Percentiles rank a stretch among this genome's conserved stretches.
phyloP scores from a whole-genome alignment of 1,140 invertebrate genomes.

The Philotrypesis tridentata region DNA sequence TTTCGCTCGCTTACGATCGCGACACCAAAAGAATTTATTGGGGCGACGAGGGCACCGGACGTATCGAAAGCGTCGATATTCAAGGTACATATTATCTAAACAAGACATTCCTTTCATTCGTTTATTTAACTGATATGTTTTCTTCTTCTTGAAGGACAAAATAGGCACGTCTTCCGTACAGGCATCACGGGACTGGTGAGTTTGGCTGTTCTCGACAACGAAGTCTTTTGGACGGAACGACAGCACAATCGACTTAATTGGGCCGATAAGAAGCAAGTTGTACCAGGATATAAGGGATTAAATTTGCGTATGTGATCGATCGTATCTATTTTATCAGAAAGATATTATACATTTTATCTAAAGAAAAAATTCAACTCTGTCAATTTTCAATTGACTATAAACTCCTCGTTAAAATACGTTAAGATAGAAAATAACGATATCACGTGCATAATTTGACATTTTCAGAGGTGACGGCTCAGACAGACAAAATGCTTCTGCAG shows the following conservation, averaged over 20 bases:
- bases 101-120: too few species aligned
- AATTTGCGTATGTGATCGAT: slow-evolving; percentile 56
- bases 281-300: slow-evolving; percentile 66
- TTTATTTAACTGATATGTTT: slow-evolving; percentile 35
- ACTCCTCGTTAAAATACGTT: too few species aligned
- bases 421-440: too few species aligned
- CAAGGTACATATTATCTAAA: slow-evolving; percentile 73
- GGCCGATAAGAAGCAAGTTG: slow-evolving; percentile 73
- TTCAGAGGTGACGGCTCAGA: neutral
- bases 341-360: too few species aligned
- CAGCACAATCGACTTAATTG: slow-evolving; percentile 72
- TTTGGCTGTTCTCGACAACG: slow-evolving; percentile 74
- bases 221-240: slow-evolving; percentile 72
- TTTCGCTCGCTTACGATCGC: slow-evolving; percentile 75
- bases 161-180: slow-evolving; percentile 59
- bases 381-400: too few species aligned
- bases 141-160: slow-evolving; percentile 56
- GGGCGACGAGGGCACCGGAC: slow-evolving; percentile 73
- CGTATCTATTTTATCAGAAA: too few species aligned
- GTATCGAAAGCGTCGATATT: slow-evolving; percentile 75
- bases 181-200: slow-evolving; percentile 70
- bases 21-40: slow-evolving; percentile 74
- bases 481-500: slow-evolving; percentile 55
- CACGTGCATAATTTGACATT: neutral
- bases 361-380: too few species aligned